Evolutionary conservation across 1,140 invertebrate genomes (phyloP).

Genomic region (Ephestia elutella): DNA sequence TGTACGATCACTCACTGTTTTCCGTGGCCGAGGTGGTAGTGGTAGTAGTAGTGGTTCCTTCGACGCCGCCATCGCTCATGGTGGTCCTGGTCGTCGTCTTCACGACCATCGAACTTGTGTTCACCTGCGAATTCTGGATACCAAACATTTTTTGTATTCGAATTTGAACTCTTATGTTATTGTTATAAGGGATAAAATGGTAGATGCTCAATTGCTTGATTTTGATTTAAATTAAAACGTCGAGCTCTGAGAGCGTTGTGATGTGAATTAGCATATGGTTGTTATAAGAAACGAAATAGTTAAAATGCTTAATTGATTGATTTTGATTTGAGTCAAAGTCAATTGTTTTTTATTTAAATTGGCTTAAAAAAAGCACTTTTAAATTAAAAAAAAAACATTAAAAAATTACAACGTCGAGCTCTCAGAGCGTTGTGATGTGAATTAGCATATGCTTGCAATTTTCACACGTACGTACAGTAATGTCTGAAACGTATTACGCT

Average conservation of each 20-base stretch:
- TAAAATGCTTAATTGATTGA: background rate
- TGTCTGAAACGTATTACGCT: background rate
- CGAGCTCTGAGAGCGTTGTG: background rate
- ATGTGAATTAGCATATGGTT: no score
- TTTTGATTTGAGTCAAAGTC: no score
- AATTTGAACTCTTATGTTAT: no score
- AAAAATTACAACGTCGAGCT: background rate
- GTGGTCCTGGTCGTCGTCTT: slow-evolving; percentile 69
- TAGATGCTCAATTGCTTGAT: background rate
- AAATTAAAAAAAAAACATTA: background rate
- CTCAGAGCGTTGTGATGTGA: background rate
- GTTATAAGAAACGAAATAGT: no score
- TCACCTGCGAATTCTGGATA: slow-evolving; percentile 65
- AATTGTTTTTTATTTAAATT: no score
- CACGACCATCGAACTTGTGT: slow-evolving; percentile 70
- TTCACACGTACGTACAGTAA: background rate
- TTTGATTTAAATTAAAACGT: background rate
- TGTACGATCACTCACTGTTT: slow-evolving; percentile 71
- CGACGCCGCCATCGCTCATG: slow-evolving; percentile 52
- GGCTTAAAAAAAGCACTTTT: no score
- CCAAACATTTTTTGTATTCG: background rate
- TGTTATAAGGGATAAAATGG: no score
- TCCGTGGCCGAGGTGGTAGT: slow-evolving; percentile 54
- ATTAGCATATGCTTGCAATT: background rate
- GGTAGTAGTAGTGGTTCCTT: slow-evolving; percentile 48